Evolutionary conservation across 2,113 vertebrate genomes (phyloP).

Genomic region (Vicugna pacos): DNA sequence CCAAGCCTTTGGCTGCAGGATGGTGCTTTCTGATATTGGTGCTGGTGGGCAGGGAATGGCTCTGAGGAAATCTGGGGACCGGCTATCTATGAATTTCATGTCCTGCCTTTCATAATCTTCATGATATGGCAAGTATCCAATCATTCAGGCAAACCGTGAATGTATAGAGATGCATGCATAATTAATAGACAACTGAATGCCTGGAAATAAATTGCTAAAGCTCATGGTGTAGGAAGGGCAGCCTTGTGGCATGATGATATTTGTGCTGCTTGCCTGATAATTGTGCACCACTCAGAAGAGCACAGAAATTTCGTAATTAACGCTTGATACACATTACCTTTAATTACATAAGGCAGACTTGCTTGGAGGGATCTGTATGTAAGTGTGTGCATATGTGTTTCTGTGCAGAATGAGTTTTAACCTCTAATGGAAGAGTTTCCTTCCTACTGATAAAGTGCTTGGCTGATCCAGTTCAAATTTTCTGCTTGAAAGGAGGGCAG

Average conservation of each 20-base stretch:
- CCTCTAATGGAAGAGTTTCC: neutral
- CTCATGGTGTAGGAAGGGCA: conserved; percentile 25
- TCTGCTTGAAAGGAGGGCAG: neutral
- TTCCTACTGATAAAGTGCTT: neutral
- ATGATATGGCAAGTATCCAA: neutral
- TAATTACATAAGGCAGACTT: conserved; percentile 56
- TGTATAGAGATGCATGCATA: conserved; percentile 28
- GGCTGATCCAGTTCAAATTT: conserved; percentile 40
- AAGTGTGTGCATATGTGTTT: neutral
- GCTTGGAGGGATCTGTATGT: neutral
- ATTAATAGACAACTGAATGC: conserved; percentile 32
- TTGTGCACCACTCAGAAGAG: conserved; percentile 36
- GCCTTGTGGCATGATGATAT: conserved; percentile 42
- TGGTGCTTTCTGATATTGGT: neutral
- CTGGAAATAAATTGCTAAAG: conserved; percentile 54
- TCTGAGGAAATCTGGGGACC: neutral
- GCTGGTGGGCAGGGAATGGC: neutral
- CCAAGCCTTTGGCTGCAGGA: neutral
- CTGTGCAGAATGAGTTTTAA: neutral
- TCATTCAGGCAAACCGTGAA: neutral
- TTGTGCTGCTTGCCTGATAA: conserved; percentile 70
- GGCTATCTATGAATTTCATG: neutral
- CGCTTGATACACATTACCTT: conserved; percentile 48
- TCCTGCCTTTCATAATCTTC: neutral
- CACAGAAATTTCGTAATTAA: conserved; percentile 71